Evolutionary conservation across 2,888 invertebrate genomes (phyloP).

Genomic region (Tineola bisselliella): DNA sequence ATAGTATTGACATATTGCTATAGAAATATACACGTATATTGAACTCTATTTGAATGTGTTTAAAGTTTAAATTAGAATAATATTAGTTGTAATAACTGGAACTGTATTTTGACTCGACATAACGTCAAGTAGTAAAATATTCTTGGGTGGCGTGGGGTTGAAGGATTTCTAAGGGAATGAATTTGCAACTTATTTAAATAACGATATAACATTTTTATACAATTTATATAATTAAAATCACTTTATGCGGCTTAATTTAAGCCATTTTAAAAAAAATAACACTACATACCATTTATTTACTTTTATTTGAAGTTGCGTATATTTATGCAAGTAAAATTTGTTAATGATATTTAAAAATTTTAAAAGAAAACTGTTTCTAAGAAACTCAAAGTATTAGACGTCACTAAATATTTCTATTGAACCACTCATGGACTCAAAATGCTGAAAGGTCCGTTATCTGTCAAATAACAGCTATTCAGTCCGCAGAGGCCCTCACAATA

Average conservation of each 20-base stretch:
- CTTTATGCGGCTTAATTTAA: too few relatives aligned
- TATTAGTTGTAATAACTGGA: not conserved
- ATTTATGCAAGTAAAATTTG: too few relatives aligned
- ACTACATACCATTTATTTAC: too few relatives aligned
- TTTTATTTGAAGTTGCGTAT: too few relatives aligned
- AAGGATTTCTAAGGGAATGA: constrained; percentile 9
- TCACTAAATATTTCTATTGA: not conserved
- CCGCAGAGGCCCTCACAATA: constrained; percentile 52
- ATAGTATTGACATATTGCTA: constrained; percentile 21
- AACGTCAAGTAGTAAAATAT: constrained; percentile 18
- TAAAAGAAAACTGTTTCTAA: too few relatives aligned
- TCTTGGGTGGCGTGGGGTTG: constrained; percentile 15
- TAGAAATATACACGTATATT: not conserved
- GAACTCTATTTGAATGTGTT: not conserved
- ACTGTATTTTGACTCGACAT: constrained; percentile 18
- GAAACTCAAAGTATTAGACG: too few relatives aligned
- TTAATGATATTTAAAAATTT: too few relatives aligned
- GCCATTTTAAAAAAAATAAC: too few relatives aligned
- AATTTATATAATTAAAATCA: too few relatives aligned
- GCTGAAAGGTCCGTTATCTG: constrained; percentile 41
- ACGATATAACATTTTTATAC: too few relatives aligned
- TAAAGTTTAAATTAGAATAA: not conserved
- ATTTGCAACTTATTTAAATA: constrained; percentile 11
- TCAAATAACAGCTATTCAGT: constrained; percentile 39
- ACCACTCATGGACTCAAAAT: not conserved